Base-by-base conservation (phyloP, 1,140 invertebrate species). In the Trypoxylus dichotomus region DNA sequence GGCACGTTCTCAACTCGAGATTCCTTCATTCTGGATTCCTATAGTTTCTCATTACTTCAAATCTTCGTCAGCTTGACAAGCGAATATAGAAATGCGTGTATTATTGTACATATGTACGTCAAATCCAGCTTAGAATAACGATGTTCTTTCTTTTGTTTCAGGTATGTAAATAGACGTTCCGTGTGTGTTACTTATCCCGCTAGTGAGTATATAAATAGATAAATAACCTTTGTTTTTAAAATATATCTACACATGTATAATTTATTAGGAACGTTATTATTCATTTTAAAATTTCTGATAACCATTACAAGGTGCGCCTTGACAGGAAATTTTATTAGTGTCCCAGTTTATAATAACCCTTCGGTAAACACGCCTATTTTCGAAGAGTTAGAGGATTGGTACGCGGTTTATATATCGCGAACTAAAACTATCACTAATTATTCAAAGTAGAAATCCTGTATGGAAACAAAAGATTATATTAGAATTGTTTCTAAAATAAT, bases 311-410 rank as follows among this genome's bases (percentile, higher is more conserved):
- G 60, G 60, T 21, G 15, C 60, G 27, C 60, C 25, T 68, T 68
- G 60, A 68, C 60, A 29, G 60, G 60, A 27, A 68, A 24, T 68
- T 68, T 68, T 68, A 27, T 68, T 27, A 8, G 60, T 24, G 60
- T 68, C 60, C 25, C 21, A 68, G 60, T 68, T 68, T 68, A 68
- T 68, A 25, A 29, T 68, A 68, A 68, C 60, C 60, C 60, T 68
- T 68, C 24, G 24, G 27, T 5, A 24, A 24, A 27, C 60, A 68
- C 60, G 13, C 24, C 24, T 68, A 25, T 68, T 68, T 68, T 68
- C 8, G 19, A 24, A 21, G 27, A n/a, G 47, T 54, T 68, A 68
- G 3, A 24, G 60, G 24, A 68, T 68, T 29, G 60, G 60, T 68
- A 29, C 24, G 27, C 13, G 3, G 25, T 68, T 1, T 29, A 24